phyloP scores from a whole-genome alignment of 2,113 vertebrate species.

The Forbesichthys papilliferus region DNA sequence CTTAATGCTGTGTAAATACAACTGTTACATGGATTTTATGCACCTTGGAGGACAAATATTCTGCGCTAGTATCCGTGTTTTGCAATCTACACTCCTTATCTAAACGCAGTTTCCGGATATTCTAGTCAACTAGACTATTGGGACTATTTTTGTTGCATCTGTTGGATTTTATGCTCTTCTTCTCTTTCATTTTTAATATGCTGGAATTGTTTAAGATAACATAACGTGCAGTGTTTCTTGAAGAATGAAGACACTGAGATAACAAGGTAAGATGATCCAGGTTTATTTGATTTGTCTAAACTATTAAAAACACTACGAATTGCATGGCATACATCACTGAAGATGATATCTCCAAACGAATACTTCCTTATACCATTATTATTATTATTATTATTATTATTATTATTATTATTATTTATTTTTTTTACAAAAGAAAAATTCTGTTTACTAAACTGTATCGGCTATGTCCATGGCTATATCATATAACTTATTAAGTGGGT shows the following conservation, averaged over 20 bases:
- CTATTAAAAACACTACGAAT: background rate
- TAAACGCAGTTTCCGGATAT: constrained; percentile 70
- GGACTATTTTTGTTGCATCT: constrained; percentile 17
- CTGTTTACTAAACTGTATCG: background rate
- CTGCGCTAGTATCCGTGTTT: constrained; percentile 23
- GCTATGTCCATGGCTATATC: background rate
- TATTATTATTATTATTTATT: too few species aligned
- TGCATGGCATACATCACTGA: background rate
- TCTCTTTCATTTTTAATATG: constrained; percentile 23
- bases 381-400: too few species aligned
- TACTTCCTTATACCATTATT: too few species aligned
- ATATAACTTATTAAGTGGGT: background rate
- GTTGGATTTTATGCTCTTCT: constrained; percentile 40
- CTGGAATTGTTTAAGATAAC: constrained; percentile 11
- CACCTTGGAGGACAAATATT: constrained; percentile 9
- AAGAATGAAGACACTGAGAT: constrained; percentile 65
- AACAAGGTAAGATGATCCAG: constrained; percentile 67
- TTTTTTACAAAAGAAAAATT: too few species aligned
- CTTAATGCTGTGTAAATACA: background rate
- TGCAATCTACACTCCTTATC: constrained; percentile 42
- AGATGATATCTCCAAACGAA: background rate
- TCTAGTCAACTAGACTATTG: constrained; percentile 28
- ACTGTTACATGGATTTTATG: constrained; percentile 55
- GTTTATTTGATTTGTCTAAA: constrained; percentile 1
- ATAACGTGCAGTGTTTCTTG: constrained; percentile 20